A percentile compares a stretch with the other conserved stretches of the same genome.
phyloP scores from a whole-genome alignment of 2,797 vertebrate genomes.

The Mycteria americana region DNA sequence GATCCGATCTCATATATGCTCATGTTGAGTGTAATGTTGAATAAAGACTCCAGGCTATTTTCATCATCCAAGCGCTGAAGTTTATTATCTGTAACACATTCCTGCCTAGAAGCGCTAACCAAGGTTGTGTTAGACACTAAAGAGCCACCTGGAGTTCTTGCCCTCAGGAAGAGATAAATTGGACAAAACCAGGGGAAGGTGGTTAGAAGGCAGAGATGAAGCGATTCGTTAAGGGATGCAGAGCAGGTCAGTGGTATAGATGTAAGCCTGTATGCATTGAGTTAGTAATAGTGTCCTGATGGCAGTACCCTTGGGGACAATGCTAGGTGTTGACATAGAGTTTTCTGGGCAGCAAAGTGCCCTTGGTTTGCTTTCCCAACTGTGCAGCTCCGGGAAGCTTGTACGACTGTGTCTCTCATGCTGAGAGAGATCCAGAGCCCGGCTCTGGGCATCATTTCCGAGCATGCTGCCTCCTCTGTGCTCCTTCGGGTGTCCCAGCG shows the following conservation, averaged over 20 bases:
- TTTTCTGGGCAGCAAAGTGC: not conserved
- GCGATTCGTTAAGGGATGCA: not conserved
- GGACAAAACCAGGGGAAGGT: not conserved
- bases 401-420: not conserved
- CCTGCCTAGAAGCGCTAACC: not conserved
- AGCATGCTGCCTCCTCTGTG: not conserved
- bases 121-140: conserved; percentile 13
- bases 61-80: not conserved
- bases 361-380: not conserved
- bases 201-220: not conserved
- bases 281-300: not conserved
- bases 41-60: conserved; percentile 40
- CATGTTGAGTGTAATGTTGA: not conserved
- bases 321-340: not conserved
- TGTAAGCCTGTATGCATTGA: not conserved
- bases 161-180: conserved; percentile 16
- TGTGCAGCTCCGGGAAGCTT: not conserved
- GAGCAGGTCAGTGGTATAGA: not conserved
- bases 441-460: not conserved
- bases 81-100: conserved; percentile 42
- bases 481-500: not conserved
- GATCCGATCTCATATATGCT: not conserved
- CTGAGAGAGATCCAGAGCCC: not conserved
- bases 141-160: conserved; percentile 26
- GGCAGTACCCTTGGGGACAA: not conserved